Evolutionary conservation across 1,140 invertebrate species (phyloP), one percentile per base, ranked within the genome.

Genomic region (Latrodectus geometricus): DNA sequence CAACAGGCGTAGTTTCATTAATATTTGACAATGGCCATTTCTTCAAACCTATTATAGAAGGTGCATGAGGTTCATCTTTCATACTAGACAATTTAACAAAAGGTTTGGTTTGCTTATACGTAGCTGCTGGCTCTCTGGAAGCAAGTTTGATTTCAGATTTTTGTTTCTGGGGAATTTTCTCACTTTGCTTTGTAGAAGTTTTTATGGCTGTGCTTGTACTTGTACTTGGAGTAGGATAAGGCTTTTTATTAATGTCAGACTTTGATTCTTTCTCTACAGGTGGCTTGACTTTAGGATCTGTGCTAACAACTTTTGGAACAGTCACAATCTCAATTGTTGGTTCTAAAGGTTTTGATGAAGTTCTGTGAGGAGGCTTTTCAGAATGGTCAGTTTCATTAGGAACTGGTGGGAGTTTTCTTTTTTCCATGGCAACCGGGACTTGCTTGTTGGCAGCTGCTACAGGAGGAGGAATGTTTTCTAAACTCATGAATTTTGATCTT

Each of bases 31-130:
- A 68, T 65, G 85, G 85, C 85, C 85, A 87, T 21, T 87, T 87
- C 65, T 54, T 87, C 50, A 87, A 68, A 17, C 76, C 85, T 56
- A 79, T 56, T 69, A 87, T 87, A 52, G 85, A 87, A 48, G 85
- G 68, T 66, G 68, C 20, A 68, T 80, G 85, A 15, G 68, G 68
- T 35, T 87, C 85, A 80, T 87, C 85, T 52, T 87, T 87, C 85
- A 87, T 87, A 21, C 85, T 87, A n/a, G 85, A 80, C 50, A 87
- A 54, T 52, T 79, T 79, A 15, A 87, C 85, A 74, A 87, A 80
- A 65, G 85, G 85, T 80, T 87, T 87, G 21, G 77, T 54, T 50
- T 54, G 48, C 52, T 87, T 87, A 35, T 73, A 79, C 8, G 50
- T 66, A 54, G 85, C 68, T 65, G 85, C 50, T 23, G 76, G 76